These are phyloP conservation scores for Eleutherodactylus coqui DNA, from an alignment of 2,797 vertebrate species.

Conservation along the genomic window DNA sequence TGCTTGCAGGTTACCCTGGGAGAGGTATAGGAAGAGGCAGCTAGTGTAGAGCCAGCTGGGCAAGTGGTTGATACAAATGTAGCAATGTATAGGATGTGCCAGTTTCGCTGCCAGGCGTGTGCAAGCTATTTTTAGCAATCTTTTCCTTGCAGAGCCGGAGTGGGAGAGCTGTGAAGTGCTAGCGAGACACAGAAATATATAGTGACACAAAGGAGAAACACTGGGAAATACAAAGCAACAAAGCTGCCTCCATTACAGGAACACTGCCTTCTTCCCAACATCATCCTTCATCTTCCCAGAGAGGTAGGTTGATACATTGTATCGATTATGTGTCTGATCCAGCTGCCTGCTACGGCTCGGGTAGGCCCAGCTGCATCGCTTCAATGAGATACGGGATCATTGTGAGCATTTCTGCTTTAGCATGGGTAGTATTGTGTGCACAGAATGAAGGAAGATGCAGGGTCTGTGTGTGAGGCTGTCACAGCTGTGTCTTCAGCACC, in stretches of 20 bases:
- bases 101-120: constrained; percentile 58
- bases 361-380: constrained; percentile 42
- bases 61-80: constrained; percentile 49
- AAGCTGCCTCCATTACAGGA: constrained; percentile 18
- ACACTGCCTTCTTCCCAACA: constrained; percentile 1
- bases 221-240: constrained; percentile 46
- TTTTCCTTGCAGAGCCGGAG: constrained; percentile 61
- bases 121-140: constrained; percentile 62
- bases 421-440: not conserved
- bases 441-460: not conserved
- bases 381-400: not conserved
- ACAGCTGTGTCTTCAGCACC: constrained; percentile 48
- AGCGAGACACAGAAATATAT: constrained; percentile 53
- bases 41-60: constrained; percentile 11
- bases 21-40: not conserved
- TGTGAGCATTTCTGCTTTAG: not conserved
- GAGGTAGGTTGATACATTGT: constrained; percentile 40
- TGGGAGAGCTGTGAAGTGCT: constrained; percentile 60
- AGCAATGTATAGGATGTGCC: constrained; percentile 64
- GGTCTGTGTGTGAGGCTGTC: constrained; percentile 16
- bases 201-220: constrained; percentile 56
- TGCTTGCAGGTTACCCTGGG: not conserved
- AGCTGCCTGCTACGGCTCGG: not conserved
- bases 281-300: not conserved
- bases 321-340: not conserved